These are phyloP conservation scores for Tanaodytes sp. DNA, from an alignment of 2,888 invertebrate genomes.

Conservation along the genomic window DNA sequence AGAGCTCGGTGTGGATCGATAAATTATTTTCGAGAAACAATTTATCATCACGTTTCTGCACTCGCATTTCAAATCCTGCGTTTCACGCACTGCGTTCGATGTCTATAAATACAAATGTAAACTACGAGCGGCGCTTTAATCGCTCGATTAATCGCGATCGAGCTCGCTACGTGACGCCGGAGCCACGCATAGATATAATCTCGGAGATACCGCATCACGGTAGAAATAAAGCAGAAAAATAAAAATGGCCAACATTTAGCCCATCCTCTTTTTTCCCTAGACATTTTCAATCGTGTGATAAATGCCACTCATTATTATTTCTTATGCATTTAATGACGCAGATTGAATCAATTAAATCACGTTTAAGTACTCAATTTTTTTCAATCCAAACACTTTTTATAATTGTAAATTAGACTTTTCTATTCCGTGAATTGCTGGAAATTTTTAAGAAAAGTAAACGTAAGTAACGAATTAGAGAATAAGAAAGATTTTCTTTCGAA, in stretches of 20 bases:
- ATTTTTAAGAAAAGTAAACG: no score
- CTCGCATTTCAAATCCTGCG: slow-evolving; percentile 20
- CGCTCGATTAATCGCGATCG: slow-evolving; percentile 38
- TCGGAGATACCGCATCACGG: background rate
- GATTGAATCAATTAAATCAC: no score
- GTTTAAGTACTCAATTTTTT: background rate
- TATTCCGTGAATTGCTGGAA: no score
- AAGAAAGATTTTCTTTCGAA: no score
- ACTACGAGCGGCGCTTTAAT: slow-evolving; percentile 30
- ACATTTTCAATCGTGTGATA: no score
- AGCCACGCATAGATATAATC: slow-evolving; percentile 31
- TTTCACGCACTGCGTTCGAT: slow-evolving; percentile 8
- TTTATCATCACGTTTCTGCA: slow-evolving; percentile 30
- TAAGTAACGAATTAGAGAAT: no score
- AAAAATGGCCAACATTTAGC: background rate
- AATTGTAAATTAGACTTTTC: no score
- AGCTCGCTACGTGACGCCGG: slow-evolving; percentile 19
- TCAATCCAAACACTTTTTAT: no score
- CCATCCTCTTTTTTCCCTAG: no score
- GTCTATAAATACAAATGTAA: slow-evolving; percentile 40
- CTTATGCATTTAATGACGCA: no score
- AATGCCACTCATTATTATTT: no score
- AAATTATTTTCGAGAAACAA: slow-evolving; percentile 39
- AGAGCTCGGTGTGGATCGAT: slow-evolving; percentile 9
- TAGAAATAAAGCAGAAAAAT: background rate